Percentiles rank a stretch among this genome's conserved stretches.
These are phyloP conservation scores for Recurvirostra avosetta DNA, from an alignment of 2,113 vertebrate species.

Conservation along the genomic window DNA sequence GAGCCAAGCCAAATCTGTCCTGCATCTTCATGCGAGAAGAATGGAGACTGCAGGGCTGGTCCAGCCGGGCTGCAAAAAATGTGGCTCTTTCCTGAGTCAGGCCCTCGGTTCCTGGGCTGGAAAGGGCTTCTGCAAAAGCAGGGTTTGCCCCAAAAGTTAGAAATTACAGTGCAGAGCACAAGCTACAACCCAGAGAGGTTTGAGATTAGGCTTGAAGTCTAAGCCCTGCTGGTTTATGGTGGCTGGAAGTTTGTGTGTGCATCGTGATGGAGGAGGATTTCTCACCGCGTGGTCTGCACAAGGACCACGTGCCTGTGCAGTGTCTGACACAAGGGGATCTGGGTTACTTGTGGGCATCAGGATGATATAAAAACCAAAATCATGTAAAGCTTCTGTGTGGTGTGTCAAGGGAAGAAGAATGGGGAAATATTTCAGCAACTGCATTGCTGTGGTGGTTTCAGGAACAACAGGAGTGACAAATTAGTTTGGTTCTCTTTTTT, in stretches of 20 bases:
- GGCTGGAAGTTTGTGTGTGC: neutral
- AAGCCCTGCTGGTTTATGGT: neutral
- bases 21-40: neutral
- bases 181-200: neutral
- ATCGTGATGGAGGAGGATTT: neutral
- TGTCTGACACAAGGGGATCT: neutral
- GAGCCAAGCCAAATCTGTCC: neutral
- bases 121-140: neutral
- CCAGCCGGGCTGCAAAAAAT: neutral
- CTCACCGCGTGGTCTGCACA: accelerated
- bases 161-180: neutral
- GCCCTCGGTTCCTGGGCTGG: neutral
- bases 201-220: neutral
- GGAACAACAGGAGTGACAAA: slow-evolving; percentile 21
- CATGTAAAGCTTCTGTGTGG: neutral
- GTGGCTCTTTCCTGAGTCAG: neutral
- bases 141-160: neutral
- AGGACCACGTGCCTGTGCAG: neutral
- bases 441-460: slow-evolving; percentile 44
- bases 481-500: slow-evolving; percentile 49
- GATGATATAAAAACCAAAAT: neutral
- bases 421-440: slow-evolving; percentile 58
- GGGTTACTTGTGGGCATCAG: neutral
- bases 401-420: slow-evolving; percentile 26
- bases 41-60: neutral